Percentiles rank a stretch among this genome's conserved stretches.
These are phyloP conservation scores for Thera britannica DNA, from an alignment of 2,888 invertebrate species.

Conservation along the genomic window DNA sequence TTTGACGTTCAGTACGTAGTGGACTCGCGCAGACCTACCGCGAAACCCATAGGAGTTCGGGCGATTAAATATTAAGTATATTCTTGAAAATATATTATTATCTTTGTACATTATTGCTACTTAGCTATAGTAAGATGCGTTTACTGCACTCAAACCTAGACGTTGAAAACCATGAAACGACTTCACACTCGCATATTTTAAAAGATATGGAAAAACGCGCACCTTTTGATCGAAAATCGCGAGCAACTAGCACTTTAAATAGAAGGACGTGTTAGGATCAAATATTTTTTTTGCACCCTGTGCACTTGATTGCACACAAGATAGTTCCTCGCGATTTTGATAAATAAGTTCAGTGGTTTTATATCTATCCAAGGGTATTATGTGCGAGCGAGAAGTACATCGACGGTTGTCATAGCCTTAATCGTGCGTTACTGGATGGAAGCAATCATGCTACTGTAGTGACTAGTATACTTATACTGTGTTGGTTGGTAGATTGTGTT, in stretches of 20 bases:
- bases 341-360: no score
- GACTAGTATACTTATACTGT: conserved; percentile 6
- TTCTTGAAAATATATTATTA: conserved; percentile 9
- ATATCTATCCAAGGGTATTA: no score
- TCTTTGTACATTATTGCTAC: conserved; percentile 25
- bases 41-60: neutral
- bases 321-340: no score
- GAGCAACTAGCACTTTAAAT: no score
- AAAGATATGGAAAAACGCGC: no score
- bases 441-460: conserved; percentile 12
- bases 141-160: conserved; percentile 13
- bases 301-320: no score
- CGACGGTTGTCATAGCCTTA: neutral
- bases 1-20: neutral
- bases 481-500: neutral
- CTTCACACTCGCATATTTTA: no score
- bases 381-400: no score
- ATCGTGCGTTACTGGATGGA: conserved; percentile 20
- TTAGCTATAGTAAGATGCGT: conserved; percentile 23
- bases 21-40: conserved; percentile 1
- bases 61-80: neutral
- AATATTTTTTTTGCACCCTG: no score
- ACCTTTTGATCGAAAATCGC: no score
- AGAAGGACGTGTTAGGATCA: no score
- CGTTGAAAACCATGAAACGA: no score